phyloP scores from a whole-genome alignment of 2,888 invertebrate genomes.

The Saturnia pavonia region DNA sequence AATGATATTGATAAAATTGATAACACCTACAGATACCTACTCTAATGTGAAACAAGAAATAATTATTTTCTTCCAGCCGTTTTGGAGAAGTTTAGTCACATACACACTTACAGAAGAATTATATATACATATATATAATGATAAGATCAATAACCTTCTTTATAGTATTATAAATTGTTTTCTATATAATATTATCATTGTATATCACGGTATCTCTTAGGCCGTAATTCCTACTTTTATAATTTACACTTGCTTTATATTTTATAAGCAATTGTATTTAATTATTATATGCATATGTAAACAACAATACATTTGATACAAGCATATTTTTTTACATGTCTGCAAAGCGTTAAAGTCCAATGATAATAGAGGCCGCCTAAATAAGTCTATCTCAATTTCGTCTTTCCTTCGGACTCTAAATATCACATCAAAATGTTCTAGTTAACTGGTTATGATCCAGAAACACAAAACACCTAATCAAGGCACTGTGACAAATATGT shows the following conservation, averaged over 20 bases:
- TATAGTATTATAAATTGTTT: not conserved
- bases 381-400: not conserved
- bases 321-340: not conserved
- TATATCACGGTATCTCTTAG: not conserved
- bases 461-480: not conserved
- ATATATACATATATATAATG: too few relatives aligned
- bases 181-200: not conserved
- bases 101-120: too few relatives aligned
- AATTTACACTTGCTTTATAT: not conserved
- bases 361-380: not conserved
- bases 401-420: not conserved
- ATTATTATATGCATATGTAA: not conserved
- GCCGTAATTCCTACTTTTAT: not conserved
- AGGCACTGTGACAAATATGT: not conserved
- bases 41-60: not conserved
- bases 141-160: not conserved
- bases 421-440: not conserved
- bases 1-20: not conserved
- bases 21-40: not conserved
- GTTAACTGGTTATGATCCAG: not conserved
- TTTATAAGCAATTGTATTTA: not conserved
- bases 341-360: not conserved
- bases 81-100: too few relatives aligned
- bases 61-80: not conserved
- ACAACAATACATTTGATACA: too few relatives aligned